Evolutionary conservation across 1,140 invertebrate genomes (phyloP), one percentile per base, ranked within the genome.

Genomic region (Neodiprion fabricii): DNA sequence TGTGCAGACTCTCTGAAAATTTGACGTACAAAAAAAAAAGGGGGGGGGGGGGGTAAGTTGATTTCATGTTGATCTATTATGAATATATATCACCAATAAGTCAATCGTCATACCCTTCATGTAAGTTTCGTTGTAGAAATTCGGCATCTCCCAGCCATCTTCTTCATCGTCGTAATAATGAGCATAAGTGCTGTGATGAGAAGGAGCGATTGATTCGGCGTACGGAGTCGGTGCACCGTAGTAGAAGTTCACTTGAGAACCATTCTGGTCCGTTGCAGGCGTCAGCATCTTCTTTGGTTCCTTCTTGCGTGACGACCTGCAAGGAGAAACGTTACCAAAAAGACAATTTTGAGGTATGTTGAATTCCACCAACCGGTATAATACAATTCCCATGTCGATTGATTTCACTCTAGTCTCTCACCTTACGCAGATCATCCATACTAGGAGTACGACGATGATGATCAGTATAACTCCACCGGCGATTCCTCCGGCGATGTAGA

Each of bases 381-480:
- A 40, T 23, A 74, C 48, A 14, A 40, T 53, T 73, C 48, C 12
- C 72, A 14, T n/a, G 21, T 14, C 14, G 53, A 50, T 71, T 28
- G 14, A 28, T 49, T 23, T 72, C 28, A 40, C 28, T 48, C 14
- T 8, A 71, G 50, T 48, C 75, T 70, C 75, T 83, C 85, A 95
- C 93, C 95, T 94, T 53, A 96, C 96, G 86, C 97, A 98, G 81
- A 98, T 98, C 97, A 98, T 98, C 96, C 97, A 98, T 71, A 98
- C 96, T 14, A 98, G 92, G 53, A 98, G 90, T 7, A 97, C 96
- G 74, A 98, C 93, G 79, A 98, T 93, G 76, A 98, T 97, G 75
- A 98, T 94, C 80, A 98, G 93, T 75, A 97, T 95, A 23, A 98
- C 96, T 12, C 95, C 94, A 17, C 95, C 96, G 40, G 96, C 95